A percentile compares a stretch with the other conserved stretches of the same genome.
phyloP scores from a whole-genome alignment of 2,113 vertebrate genomes.

The Fregetta grallaria region DNA sequence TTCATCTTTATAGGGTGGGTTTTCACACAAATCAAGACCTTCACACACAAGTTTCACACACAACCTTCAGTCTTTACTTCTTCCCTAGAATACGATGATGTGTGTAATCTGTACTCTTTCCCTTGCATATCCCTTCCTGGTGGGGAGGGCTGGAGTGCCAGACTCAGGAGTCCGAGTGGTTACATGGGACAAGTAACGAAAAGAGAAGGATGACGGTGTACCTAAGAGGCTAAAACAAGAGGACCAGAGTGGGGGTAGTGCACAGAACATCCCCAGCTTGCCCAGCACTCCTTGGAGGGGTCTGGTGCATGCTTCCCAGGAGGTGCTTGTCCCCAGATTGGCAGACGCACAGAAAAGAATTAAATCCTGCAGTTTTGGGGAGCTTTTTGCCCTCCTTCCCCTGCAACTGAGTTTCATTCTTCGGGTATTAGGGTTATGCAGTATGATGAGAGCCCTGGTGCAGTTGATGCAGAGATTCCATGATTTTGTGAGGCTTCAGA shows the following conservation, averaged over 20 bases:
- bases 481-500: background rate
- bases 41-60: background rate
- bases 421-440: background rate
- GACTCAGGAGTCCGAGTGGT: background rate
- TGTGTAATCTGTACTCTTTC: background rate
- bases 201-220: background rate
- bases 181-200: background rate
- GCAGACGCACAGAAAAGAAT: background rate
- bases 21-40: background rate
- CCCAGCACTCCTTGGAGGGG: background rate
- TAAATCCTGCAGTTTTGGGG: background rate
- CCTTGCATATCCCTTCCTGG: background rate
- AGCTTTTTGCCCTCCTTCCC: background rate
- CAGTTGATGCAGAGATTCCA: background rate
- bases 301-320: background rate
- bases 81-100: background rate
- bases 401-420: background rate
- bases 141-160: background rate
- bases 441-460: background rate
- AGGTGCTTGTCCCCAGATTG: background rate
- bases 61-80: background rate
- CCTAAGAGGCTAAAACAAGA: background rate
- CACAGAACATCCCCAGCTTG: background rate
- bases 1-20: background rate
- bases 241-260: background rate